These are phyloP conservation scores for Gobio gobio DNA, from an alignment of 2,113 vertebrate genomes.

Conservation along the genomic window DNA sequence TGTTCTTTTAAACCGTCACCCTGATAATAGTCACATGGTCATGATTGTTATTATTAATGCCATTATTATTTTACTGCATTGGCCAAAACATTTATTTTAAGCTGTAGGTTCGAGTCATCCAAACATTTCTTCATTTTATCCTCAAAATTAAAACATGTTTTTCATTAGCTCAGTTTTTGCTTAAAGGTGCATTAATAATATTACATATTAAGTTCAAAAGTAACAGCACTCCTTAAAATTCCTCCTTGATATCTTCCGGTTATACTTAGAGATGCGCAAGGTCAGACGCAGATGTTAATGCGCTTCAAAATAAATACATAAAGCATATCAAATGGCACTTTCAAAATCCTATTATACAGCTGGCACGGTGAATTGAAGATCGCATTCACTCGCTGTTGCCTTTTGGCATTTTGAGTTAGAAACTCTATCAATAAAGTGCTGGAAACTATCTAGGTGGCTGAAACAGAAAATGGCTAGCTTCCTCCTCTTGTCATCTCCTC, in stretches of 20 bases:
- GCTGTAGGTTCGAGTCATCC: not conserved
- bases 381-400: constrained; percentile 25
- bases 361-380: constrained; percentile 32
- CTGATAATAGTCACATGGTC: not conserved
- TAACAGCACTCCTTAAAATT: constrained; percentile 13
- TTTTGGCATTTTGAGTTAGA: constrained; percentile 29
- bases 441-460: constrained; percentile 44
- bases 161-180: not conserved
- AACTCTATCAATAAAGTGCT: constrained; percentile 42
- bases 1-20: constrained; percentile 2
- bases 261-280: constrained; percentile 27
- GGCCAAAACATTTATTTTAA: not conserved
- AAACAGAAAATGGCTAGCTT: constrained; percentile 21
- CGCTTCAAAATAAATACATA: constrained; percentile 35
- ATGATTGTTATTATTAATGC: not conserved
- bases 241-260: constrained; percentile 22
- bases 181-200: not conserved
- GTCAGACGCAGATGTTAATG: constrained; percentile 29
- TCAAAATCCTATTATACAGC: constrained; percentile 39
- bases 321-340: constrained; percentile 41
- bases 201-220: not conserved
- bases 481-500: not conserved
- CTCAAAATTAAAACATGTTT: not conserved
- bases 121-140: not conserved
- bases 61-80: not conserved